phyloP scores from a whole-genome alignment of 92 coral and sea anemone species.

The Diadumene lineata region DNA sequence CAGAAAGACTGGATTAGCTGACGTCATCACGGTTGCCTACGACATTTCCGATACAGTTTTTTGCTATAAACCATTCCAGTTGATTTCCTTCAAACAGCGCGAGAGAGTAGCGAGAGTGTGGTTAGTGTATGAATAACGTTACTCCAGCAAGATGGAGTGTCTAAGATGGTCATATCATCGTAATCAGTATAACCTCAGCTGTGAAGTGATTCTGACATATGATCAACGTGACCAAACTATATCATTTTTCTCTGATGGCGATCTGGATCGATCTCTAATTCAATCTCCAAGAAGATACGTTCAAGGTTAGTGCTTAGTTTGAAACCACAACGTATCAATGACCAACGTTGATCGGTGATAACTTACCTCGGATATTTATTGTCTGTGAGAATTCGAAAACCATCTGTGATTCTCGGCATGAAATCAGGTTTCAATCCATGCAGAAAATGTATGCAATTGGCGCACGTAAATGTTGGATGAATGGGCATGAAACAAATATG shows the following conservation, averaged over 20 bases:
- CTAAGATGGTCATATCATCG: conserved; percentile 5
- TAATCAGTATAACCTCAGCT: conserved; percentile 13
- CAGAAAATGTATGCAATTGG: not conserved
- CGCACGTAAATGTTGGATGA: no score
- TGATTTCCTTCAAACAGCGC: not conserved
- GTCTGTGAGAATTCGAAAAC: not conserved
- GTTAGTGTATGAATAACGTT: not conserved
- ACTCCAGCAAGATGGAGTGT: conserved; percentile 18
- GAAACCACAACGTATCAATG: conserved; percentile 9
- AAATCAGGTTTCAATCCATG: not conserved
- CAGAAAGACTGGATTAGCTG: not conserved
- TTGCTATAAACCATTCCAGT: not conserved
- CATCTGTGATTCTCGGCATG: not conserved
- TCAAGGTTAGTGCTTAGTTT: conserved; percentile 15
- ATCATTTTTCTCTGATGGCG: conserved; percentile 14
- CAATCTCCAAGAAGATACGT: conserved; percentile 4
- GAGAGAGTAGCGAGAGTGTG: not conserved
- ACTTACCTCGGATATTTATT: not conserved
- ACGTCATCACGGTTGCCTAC: conserved; percentile 21
- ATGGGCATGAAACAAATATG: no score
- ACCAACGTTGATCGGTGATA: not conserved
- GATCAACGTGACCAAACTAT: conserved; percentile 16
- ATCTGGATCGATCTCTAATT: no score
- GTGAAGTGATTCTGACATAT: conserved; percentile 17
- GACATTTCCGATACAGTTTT: conserved; percentile 27